phyloP scores from a whole-genome alignment of 2,888 invertebrate genomes.

The Cheilosia vernalis region DNA sequence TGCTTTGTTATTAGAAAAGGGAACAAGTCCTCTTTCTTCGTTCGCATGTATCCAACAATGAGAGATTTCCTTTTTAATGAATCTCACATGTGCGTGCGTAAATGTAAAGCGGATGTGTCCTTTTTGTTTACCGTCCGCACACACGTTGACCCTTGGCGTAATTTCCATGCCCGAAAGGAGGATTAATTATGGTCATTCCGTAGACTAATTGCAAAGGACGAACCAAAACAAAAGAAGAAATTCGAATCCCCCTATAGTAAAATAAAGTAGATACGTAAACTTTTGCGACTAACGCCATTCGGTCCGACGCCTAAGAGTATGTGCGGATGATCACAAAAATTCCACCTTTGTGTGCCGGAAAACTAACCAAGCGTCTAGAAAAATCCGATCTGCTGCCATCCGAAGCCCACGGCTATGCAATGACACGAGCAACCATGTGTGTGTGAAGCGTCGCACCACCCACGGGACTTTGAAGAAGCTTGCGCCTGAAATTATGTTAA shows the following conservation, averaged over 20 bases:
- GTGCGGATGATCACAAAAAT: constrained; percentile 14
- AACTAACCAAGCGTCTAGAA: constrained; percentile 61
- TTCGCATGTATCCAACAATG: constrained; percentile 29
- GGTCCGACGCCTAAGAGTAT: constrained; percentile 36
- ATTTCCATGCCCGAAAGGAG: constrained; percentile 66
- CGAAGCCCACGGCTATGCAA: not conserved
- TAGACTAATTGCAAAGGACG: constrained; percentile 73
- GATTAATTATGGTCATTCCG: constrained; percentile 75
- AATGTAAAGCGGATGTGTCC: constrained; percentile 57
- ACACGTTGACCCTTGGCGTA: constrained; percentile 65
- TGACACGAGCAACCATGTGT: not conserved
- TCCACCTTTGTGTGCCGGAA: constrained; percentile 30
- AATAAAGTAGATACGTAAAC: not conserved
- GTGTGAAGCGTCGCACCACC: not conserved
- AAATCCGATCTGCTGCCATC: constrained; percentile 25
- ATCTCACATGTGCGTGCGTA: constrained; percentile 54
- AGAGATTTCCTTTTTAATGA: constrained; percentile 68
- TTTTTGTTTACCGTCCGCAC: constrained; percentile 57
- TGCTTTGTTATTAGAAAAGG: constrained; percentile 70
- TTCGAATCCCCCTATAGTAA: constrained; percentile 1
- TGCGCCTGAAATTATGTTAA: constrained; percentile 67
- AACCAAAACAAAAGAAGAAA: constrained; percentile 55
- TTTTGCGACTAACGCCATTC: constrained; percentile 35
- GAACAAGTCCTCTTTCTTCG: constrained; percentile 67
- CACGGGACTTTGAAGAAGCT: constrained; percentile 5